Evolutionary conservation across 2,113 vertebrate genomes (phyloP), one percentile per base, ranked within the genome.

Genomic region (Vombatus ursinus): DNA sequence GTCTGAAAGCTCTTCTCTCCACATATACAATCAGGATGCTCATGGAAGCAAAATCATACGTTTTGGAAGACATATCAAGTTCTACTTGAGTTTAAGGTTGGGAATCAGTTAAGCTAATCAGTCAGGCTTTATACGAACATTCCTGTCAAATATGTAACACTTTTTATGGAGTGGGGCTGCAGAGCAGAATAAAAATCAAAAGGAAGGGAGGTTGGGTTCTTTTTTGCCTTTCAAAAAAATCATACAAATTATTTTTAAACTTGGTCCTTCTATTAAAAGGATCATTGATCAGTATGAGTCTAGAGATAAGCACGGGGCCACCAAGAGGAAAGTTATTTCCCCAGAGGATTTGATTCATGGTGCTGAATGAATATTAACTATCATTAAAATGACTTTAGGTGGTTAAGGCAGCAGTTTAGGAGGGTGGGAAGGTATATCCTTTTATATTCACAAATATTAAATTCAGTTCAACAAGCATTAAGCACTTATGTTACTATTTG

Each of bases 161-260:
- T 54, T 50, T 91, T 61, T 94, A 53, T 84, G 37, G 16, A 5
- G 1, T 3, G 16, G 28, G 28, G 11, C 3, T 4, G 12, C 5
- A 68, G 68, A 28, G 44, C 3, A 94, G 19, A 44, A 0, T 28
- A 50, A 23, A 28, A 94, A n/a, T 50, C 3, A 50, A 90, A 90
- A 94, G 11, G 24, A n/a, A 50, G 19, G 11, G 31, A 91, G 26
- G 10, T 24, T 61, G 23, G 3, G 89, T 93, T 3, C n/a, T 23
- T 94, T 92, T 24, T 92, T 57, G 50, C n/a, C 50, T 4, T 91
- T 31, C 19, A 77, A 93, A 89, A 26, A 25, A 95, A 52, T 49
- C 50, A 89, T n/a, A 90, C 24, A n/a, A 94, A 57, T 93, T 54
- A 77, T 52, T 90, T 91, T 97, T 91, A 52, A 22, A 91, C 91